Conservation (phyloP, 1,140 invertebrate species). For the Trigoniulus corallinus region DNA sequence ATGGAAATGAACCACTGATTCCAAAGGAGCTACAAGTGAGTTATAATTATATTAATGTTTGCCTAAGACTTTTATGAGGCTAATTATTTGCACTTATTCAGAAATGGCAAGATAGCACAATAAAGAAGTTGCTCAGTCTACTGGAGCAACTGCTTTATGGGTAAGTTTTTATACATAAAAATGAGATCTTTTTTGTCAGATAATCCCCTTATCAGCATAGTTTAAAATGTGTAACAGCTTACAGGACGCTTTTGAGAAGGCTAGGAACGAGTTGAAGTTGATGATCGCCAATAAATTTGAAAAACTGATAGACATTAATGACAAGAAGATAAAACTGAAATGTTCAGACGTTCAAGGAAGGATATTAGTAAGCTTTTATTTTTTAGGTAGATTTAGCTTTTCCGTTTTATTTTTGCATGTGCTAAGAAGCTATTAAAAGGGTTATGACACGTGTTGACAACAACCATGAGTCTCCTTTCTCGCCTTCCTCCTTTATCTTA, state of each 20-base stretch:
- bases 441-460: too few species aligned
- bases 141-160: slow-evolving; percentile 1
- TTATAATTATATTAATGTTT: background rate
- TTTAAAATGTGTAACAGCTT: slow-evolving; percentile 2
- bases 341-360: slow-evolving; percentile 2
- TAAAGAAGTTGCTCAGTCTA: slow-evolving; percentile 5
- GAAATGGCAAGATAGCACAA: background rate
- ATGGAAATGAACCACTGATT: slow-evolving; percentile 2
- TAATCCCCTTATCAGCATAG: background rate
- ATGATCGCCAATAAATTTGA: background rate
- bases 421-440: too few species aligned
- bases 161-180: slow-evolving; percentile 1
- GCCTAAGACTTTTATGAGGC: background rate
- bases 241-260: background rate
- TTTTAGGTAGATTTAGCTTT: background rate
- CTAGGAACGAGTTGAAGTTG: background rate
- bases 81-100: background rate
- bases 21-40: background rate
- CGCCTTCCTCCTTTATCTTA: too few species aligned
- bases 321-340: slow-evolving; percentile 7
- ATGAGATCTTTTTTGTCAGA: background rate
- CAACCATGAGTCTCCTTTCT: too few species aligned
- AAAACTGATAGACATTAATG: slow-evolving; percentile 4
- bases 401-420: too few species aligned
- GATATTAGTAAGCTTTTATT: slow-evolving; percentile 1